phyloP scores from a whole-genome alignment of 92 coral and sea anemone genomes.

The Zoanthus gigantus region DNA sequence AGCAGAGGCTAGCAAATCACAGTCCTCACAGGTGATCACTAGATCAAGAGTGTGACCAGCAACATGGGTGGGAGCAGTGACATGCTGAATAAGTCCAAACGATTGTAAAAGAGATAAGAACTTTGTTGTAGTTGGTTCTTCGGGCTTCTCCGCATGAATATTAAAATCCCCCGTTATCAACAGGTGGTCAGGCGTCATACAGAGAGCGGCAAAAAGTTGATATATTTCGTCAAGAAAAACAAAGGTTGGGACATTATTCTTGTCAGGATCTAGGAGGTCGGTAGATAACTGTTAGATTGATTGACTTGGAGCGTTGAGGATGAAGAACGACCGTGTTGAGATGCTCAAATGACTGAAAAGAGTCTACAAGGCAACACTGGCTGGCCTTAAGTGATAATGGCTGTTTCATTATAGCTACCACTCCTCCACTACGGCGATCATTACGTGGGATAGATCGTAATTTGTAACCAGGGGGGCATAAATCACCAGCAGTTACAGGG shows the following conservation, averaged over 20 bases:
- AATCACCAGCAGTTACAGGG: too few species aligned
- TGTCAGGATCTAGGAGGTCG: constrained; percentile 7
- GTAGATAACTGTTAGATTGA: too few species aligned
- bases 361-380: too few species aligned
- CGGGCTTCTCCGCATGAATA: neutral
- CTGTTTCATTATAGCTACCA: neutral
- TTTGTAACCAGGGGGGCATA: too few species aligned
- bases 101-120: neutral
- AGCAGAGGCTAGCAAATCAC: neutral
- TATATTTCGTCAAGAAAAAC: constrained; percentile 2
- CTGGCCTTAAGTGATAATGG: neutral
- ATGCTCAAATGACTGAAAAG: too few species aligned
- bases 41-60: too few species aligned
- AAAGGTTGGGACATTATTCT: neutral
- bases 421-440: too few species aligned
- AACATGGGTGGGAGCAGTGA: neutral
- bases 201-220: constrained; percentile 10
- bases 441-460: too few species aligned
- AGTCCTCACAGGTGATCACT: too few species aligned
- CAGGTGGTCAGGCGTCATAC: constrained; percentile 9
- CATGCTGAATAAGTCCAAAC: constrained; percentile 3
- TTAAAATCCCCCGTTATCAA: neutral
- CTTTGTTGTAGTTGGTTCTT: neutral
- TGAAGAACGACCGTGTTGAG: neutral
- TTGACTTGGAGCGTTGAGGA: neutral